phyloP scores from a whole-genome alignment of 2,113 vertebrate species.

The Hippoglossus stenolepis region DNA sequence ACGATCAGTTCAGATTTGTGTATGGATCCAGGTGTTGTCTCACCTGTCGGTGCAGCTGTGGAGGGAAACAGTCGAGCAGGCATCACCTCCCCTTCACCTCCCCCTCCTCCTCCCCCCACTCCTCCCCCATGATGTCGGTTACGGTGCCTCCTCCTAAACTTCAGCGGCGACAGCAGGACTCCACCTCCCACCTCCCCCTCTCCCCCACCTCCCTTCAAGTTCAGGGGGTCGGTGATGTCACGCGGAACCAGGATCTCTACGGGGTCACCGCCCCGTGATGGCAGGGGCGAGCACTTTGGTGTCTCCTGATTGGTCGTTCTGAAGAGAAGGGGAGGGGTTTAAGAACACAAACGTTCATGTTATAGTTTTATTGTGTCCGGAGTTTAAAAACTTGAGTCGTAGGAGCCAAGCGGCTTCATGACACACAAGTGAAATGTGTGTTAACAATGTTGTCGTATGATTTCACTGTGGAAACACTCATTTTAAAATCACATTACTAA shows the following conservation, averaged over 20 bases:
- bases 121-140: conserved; percentile 80
- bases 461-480: too few relatives aligned
- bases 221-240: conserved; percentile 93
- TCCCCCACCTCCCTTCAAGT: conserved; percentile 83
- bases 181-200: conserved; percentile 63
- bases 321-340: not conserved
- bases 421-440: too few relatives aligned
- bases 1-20: not conserved
- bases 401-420: too few relatives aligned
- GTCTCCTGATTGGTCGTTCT: conserved; percentile 88
- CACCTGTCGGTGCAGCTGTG: conserved; percentile 45
- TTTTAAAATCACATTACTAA: too few relatives aligned
- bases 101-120: conserved; percentile 10
- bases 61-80: conserved; percentile 31
- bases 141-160: conserved; percentile 84
- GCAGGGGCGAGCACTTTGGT: conserved; percentile 90
- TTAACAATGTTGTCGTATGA: too few relatives aligned
- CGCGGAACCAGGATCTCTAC: conserved; percentile 93
- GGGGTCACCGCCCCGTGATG: conserved; percentile 84
- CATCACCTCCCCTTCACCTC: not conserved
- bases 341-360: too few relatives aligned
- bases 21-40: not conserved
- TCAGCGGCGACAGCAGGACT: conserved; percentile 84
- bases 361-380: too few relatives aligned
- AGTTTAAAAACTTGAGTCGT: too few relatives aligned